Evolutionary conservation across 1,140 invertebrate genomes (phyloP).

Genomic region (Drosophila littoralis): DNA sequence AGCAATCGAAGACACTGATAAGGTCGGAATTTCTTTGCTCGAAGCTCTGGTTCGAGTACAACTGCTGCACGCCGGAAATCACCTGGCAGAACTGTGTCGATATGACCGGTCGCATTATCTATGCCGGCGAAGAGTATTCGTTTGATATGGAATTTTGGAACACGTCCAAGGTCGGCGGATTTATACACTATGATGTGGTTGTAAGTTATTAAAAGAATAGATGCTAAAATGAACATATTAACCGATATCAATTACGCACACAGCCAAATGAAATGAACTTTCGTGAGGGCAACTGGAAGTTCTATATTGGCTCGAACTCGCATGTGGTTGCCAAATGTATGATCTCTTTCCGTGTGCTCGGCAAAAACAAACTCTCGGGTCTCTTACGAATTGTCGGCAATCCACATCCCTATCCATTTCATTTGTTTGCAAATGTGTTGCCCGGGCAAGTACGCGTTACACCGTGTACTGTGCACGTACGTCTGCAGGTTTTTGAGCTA

Average conservation of each 20-base stretch:
- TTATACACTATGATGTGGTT: slow-evolving; percentile 71
- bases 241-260: no score
- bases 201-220: slow-evolving; percentile 40
- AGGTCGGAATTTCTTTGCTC: slow-evolving; percentile 63
- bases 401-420: slow-evolving; percentile 54
- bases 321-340: slow-evolving; percentile 42
- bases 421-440: slow-evolving; percentile 56
- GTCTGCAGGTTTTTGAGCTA: slow-evolving; percentile 54
- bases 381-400: slow-evolving; percentile 64
- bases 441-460: slow-evolving; percentile 56
- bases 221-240: no score
- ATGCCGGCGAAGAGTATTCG: slow-evolving; percentile 63
- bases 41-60: slow-evolving; percentile 72
- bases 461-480: slow-evolving; percentile 33
- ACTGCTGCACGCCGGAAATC: slow-evolving; percentile 66
- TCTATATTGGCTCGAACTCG: slow-evolving; percentile 43
- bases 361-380: slow-evolving; percentile 56
- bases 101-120: slow-evolving; percentile 45
- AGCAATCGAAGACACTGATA: slow-evolving; percentile 33
- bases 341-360: slow-evolving; percentile 55
- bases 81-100: slow-evolving; percentile 51
- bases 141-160: slow-evolving; percentile 72
- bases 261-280: slow-evolving; percentile 70
- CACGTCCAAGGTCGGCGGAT: slow-evolving; percentile 50
- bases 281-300: slow-evolving; percentile 66